Evolutionary conservation across 2,113 vertebrate species (phyloP), one percentile per base, ranked within the genome.

Genomic region (Bombycilla garrulus): DNA sequence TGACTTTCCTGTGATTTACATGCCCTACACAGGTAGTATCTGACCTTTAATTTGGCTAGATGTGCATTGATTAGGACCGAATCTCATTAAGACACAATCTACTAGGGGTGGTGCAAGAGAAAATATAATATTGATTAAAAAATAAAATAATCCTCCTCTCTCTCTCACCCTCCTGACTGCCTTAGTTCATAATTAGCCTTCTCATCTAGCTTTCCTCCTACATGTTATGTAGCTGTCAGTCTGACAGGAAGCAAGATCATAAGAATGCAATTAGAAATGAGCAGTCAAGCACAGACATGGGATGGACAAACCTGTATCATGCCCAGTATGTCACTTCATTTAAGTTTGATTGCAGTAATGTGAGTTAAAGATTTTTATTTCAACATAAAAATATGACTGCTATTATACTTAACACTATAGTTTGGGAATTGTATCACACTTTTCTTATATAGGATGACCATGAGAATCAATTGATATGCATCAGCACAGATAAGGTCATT

Each of bases 81-180:
- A 61, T 83, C 86, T 93, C 88, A 94, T 90, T 90, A 92, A 92
- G 66, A 86, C 71, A 95, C 86, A 76, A 67, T 88, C 90, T 92
- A 26, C 58, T 74, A 35, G 81, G 73, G 86, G 80, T 62, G 84
- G 72, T 76, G 33, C 56, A 78, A 71, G 9, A 90, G 57, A 94
- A 96, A 85, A 94, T 93, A 95, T 72, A 93, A 69, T 79, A 95
- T 78, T 95, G 86, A 96, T 92, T 92, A 78, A 83, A 91, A 95
- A 97, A 94, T 57, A 71, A 97, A 96, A 89, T 83, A 91, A 88
- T 74, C 35, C 81, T 86, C 31, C 60, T 53, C n/a, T 89, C 54
- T 56, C 16, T 81, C 88, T 95, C 13, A 23, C 35, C 9, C 31
- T 81, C 16, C 54, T 88, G 45, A 86, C 53, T 92, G 26, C 8